Evolutionary conservation across 30 jellyfish, hydroid and myxozoan species (phyloP).

Genomic region (Clytia hemisphaerica): DNA sequence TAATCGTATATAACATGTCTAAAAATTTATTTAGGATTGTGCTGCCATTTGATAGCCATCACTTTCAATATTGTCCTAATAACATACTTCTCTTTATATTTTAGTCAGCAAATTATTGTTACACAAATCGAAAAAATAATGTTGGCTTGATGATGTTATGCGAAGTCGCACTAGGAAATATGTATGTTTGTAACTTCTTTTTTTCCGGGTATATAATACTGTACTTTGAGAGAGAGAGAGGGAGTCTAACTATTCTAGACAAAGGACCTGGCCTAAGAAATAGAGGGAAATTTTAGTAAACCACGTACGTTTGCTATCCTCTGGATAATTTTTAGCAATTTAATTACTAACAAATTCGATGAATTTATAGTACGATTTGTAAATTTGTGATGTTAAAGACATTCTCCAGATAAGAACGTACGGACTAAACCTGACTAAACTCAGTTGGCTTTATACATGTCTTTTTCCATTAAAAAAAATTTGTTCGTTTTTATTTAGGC

Average conservation of each 20-base stretch:
- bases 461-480: neutral
- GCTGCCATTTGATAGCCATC: neutral
- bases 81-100: neutral
- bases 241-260: no score
- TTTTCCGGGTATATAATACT: neutral
- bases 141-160: conserved; percentile 80
- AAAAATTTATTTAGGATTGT: neutral
- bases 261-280: no score
- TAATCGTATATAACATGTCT: neutral
- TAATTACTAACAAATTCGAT: no score
- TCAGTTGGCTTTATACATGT: neutral
- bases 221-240: neutral
- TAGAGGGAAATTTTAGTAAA: no score
- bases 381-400: no score
- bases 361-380: no score
- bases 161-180: conserved; percentile 95
- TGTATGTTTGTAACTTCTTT: conserved; percentile 60
- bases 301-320: no score
- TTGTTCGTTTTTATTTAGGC: conserved; percentile 34
- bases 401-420: no score
- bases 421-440: no score
- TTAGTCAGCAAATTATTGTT: conserved; percentile 94
- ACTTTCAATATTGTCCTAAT: neutral
- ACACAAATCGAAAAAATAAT: conserved; percentile 49
- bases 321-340: no score